Evolutionary conservation across 2,888 invertebrate species (phyloP).

Genomic region (Xylota segnis): DNA sequence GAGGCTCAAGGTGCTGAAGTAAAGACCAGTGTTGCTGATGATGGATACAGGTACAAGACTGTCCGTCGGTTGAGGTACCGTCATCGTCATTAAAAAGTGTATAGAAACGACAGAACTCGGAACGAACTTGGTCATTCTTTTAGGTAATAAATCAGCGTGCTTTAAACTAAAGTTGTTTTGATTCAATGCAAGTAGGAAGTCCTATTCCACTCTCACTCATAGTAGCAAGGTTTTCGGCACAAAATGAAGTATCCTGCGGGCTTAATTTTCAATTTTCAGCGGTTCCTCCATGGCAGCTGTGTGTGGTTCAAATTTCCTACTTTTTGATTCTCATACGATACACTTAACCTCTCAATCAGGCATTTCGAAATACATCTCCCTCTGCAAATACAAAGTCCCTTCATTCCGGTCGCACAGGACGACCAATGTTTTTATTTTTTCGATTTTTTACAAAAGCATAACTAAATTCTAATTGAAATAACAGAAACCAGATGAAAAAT

Average conservation of each 20-base stretch:
- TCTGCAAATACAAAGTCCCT: not conserved
- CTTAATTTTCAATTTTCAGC: too few species aligned
- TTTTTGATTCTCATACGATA: too few species aligned
- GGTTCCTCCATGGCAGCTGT: too few species aligned
- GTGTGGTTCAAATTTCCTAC: too few species aligned
- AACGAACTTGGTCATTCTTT: constrained; percentile 18
- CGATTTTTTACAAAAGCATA: constrained; percentile 11
- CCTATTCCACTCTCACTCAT: too few species aligned
- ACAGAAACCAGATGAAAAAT: constrained; percentile 19
- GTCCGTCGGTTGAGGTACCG: constrained; percentile 79
- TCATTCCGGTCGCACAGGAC: not conserved
- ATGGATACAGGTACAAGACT: constrained; percentile 1
- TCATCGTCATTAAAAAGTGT: constrained; percentile 51
- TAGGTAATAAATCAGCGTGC: not conserved
- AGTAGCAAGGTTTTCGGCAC: too few species aligned
- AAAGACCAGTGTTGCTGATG: not conserved
- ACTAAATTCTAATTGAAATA: constrained; percentile 54
- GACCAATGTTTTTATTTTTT: constrained; percentile 14
- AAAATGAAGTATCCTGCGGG: too few species aligned
- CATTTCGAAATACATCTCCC: too few species aligned
- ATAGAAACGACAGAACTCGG: constrained; percentile 7
- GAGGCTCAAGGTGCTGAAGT: constrained; percentile 49
- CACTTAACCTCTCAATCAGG: too few species aligned
- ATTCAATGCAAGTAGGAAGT: too few species aligned
- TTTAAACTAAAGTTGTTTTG: not conserved